phyloP scores from a whole-genome alignment of 2,797 vertebrate species.

The Anguilla marmorata region DNA sequence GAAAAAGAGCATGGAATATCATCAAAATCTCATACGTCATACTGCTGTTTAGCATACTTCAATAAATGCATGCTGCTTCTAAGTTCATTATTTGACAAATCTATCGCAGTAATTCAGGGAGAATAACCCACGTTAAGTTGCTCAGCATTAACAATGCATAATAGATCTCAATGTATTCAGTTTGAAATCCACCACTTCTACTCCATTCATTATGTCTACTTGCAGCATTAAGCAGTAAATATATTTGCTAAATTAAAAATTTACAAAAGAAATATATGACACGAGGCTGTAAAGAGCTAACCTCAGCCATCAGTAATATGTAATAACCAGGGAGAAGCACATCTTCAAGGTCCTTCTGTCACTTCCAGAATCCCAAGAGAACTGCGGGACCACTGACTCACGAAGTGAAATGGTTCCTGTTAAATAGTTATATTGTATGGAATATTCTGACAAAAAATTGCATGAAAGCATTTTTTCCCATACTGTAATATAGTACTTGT shows the following conservation, averaged over 20 bases:
- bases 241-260: constrained; percentile 32
- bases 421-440: neutral
- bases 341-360: constrained; percentile 50
- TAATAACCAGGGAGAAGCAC: constrained; percentile 44
- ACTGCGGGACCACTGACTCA: constrained; percentile 50
- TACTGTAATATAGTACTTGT: neutral
- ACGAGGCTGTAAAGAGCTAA: constrained; percentile 38
- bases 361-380: constrained; percentile 47
- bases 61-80: too few relatives aligned
- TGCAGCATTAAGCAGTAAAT: neutral
- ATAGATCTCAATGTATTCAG: neutral
- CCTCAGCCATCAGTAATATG: constrained; percentile 36
- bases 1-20: neutral
- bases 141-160: neutral
- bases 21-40: neutral
- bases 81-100: too few relatives aligned
- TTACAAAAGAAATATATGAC: constrained; percentile 41
- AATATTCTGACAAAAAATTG: neutral
- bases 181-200: neutral
- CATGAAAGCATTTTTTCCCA: neutral
- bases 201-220: neutral
- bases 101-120: too few relatives aligned
- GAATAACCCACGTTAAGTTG: neutral
- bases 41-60: neutral
- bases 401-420: constrained; percentile 39